Evolutionary conservation across 2,888 invertebrate genomes (phyloP), one percentile per base, ranked within the genome.

Genomic region (Drosophila peninsularis): DNA sequence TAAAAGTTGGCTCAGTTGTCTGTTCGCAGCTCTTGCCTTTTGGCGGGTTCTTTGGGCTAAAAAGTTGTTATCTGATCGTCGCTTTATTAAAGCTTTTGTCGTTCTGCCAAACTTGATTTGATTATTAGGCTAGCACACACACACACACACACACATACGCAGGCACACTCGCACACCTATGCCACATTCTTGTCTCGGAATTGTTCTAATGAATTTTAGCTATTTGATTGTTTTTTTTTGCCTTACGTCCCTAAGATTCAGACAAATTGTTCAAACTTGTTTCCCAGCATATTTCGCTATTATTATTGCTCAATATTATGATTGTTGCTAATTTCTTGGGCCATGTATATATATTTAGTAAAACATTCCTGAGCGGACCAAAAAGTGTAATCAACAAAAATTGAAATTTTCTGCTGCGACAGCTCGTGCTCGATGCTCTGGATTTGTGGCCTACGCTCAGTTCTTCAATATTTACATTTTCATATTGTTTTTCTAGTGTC

Each of bases 161-260:
- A 37, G 27, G 30, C 11, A 47, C n/a, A 39, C 41, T 39, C 37
- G 52, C 30, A 50, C 24, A 37, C 39, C 62, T 73, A 44, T 71
- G 65, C 72, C 86, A 80, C 83, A 84, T 84, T 84, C 83, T 82
- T 88, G 75, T 49, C 71, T 79, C 62, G 61, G 73, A 88, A 75
- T 89, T 89, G 89, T 84, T 86, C 85, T 89, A 88, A 89, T 89
- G 85, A 89, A 87, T 88, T 88, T 80, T 72, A 37, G 71, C 74
- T 79, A 66, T 65, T 47, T 32, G 41, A 11, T 58, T 49, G 14
- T 41, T 78, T 74, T 68, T 74, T 74, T 70, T 74, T 71, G 67
- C 58, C 63, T 64, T 63, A 41, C 41, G 37, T 56, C 42, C 30
- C 37, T 52, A 41, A 71, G 52, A 68, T 67, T 55, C 57, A 70